A percentile compares a stretch with the other conserved stretches of the same genome.
These are phyloP conservation scores for Tapirus indicus DNA, from an alignment of 2,797 vertebrate species.

Conservation along the genomic window DNA sequence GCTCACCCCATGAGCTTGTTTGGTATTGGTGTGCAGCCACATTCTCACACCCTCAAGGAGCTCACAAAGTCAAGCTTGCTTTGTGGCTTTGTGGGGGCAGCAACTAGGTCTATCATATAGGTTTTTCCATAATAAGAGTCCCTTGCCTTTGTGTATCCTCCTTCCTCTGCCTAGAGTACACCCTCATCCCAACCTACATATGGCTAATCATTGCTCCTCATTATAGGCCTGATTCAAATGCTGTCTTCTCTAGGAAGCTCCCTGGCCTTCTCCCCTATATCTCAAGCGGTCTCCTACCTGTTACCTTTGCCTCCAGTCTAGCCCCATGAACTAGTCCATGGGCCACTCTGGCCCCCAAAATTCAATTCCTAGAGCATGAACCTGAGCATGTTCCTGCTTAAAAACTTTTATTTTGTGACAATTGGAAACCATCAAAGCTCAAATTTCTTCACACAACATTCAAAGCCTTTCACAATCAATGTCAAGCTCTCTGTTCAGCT, in stretches of 20 bases:
- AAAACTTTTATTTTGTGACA: neutral
- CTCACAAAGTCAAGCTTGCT: neutral
- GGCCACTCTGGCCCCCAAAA: neutral
- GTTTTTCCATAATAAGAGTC: neutral
- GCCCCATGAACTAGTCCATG: neutral
- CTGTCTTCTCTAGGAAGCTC: neutral
- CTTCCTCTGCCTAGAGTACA: neutral
- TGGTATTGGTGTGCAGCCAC: neutral
- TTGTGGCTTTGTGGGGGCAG: neutral
- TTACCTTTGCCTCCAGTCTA: neutral
- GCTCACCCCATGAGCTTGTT: neutral
- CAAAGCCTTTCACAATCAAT: neutral
- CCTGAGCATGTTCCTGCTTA: neutral
- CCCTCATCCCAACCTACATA: neutral
- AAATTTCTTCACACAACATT: neutral
- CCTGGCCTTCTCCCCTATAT: neutral
- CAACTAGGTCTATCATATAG: neutral
- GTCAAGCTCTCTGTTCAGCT: neutral
- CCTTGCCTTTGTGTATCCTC: neutral
- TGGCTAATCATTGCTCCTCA: neutral
- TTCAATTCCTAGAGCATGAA: neutral
- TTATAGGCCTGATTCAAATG: neutral
- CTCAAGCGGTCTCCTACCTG: too few species aligned
- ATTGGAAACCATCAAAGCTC: neutral
- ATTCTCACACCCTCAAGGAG: neutral